Evolutionary conservation across 2,113 vertebrate genomes (phyloP).

Genomic region (Sakesphorus luctuosus): DNA sequence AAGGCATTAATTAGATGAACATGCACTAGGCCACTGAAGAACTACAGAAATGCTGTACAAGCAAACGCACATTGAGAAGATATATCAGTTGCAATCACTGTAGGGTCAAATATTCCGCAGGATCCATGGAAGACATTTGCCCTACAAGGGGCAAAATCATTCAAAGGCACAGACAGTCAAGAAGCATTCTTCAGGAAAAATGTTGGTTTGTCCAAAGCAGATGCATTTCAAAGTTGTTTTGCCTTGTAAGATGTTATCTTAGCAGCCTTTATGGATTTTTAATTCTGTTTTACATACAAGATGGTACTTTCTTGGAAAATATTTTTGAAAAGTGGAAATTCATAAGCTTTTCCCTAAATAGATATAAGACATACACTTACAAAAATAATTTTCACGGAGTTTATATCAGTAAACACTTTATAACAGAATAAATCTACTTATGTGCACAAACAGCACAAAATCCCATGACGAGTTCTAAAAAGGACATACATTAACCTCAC

Average conservation of each 20-base stretch:
- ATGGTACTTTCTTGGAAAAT: neutral
- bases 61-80: neutral
- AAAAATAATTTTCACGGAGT: neutral
- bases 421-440: neutral
- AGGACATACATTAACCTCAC: neutral
- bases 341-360: neutral
- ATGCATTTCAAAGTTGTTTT: neutral
- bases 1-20: neutral
- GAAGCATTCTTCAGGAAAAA: neutral
- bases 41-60: neutral
- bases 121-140: rapidly evolving
- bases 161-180: neutral
- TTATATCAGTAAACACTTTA: neutral
- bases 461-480: rapidly evolving
- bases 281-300: neutral
- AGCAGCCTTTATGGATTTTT: neutral
- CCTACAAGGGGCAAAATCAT: neutral
- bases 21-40: neutral
- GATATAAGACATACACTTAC: neutral
- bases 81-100: neutral
- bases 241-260: neutral
- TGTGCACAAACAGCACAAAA: neutral
- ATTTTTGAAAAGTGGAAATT: neutral
- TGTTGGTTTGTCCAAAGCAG: neutral
- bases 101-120: neutral